Evolutionary conservation across 2,113 vertebrate species (phyloP).

Genomic region (Otolemur garnettii): DNA sequence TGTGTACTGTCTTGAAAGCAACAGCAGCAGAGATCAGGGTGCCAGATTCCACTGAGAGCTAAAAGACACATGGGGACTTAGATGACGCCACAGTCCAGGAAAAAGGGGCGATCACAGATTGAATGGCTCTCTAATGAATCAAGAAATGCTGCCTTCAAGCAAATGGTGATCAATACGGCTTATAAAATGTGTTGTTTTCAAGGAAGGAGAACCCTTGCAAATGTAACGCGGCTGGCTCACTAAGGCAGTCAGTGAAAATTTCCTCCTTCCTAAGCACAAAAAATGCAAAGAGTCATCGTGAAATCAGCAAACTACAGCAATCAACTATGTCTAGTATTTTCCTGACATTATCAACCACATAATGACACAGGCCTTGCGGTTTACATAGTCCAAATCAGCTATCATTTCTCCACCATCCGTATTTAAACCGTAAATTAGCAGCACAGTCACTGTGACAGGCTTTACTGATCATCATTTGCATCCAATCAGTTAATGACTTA

Average conservation of each 20-base stretch:
- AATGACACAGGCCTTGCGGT: slow-evolving; percentile 60
- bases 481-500: slow-evolving; percentile 68
- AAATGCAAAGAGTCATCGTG: slow-evolving; percentile 72
- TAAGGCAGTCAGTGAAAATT: slow-evolving; percentile 74
- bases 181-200: slow-evolving; percentile 22
- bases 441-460: slow-evolving; percentile 49
- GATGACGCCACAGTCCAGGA: neutral
- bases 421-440: slow-evolving; percentile 72
- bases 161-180: slow-evolving; percentile 27
- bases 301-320: slow-evolving; percentile 78
- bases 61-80: neutral
- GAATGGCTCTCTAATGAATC: neutral
- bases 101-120: neutral
- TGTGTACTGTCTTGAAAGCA: neutral
- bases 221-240: slow-evolving; percentile 50
- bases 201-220: neutral
- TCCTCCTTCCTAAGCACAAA: slow-evolving; percentile 64
- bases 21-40: neutral
- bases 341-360: slow-evolving; percentile 71
- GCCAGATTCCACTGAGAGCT: neutral
- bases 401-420: slow-evolving; percentile 59
- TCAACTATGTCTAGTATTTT: slow-evolving; percentile 67
- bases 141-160: slow-evolving; percentile 10
- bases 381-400: slow-evolving; percentile 72
- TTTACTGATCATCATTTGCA: slow-evolving; percentile 48